These are phyloP conservation scores for Allophyes oxyacanthae DNA, from an alignment of 2,888 invertebrate species.

Conservation along the genomic window DNA sequence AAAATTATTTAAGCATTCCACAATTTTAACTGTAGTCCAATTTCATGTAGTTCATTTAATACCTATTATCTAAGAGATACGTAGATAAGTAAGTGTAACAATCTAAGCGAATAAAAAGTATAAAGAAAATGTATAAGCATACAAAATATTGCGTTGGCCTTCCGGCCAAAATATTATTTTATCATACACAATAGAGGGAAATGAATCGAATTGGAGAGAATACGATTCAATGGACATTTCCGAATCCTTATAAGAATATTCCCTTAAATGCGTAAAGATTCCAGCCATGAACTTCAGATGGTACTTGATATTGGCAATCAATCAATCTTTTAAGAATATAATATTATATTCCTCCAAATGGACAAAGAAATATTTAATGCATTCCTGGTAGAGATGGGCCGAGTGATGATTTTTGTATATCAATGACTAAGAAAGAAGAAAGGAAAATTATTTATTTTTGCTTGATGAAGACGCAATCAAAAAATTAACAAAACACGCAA, in stretches of 20 bases:
- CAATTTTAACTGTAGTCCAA: too few relatives aligned
- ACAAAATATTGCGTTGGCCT: conserved; percentile 9
- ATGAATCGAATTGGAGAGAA: conserved; percentile 35
- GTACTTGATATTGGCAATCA: conserved; percentile 22
- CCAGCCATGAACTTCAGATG: conserved; percentile 11
- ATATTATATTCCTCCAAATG: neutral
- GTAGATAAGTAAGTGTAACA: neutral
- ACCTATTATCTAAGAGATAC: neutral
- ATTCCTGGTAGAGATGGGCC: too few relatives aligned
- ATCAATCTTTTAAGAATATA: conserved; percentile 9
- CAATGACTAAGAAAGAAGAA: too few relatives aligned
- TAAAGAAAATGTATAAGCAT: conserved; percentile 5
- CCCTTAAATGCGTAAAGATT: neutral
- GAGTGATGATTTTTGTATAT: too few relatives aligned
- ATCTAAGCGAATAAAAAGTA: neutral
- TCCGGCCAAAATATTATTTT: conserved; percentile 27
- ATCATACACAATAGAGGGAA: conserved; percentile 29
- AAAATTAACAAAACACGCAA: too few relatives aligned
- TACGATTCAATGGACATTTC: conserved; percentile 13
- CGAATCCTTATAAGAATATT: conserved; percentile 34
- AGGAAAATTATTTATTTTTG: too few relatives aligned
- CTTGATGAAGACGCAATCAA: too few relatives aligned
- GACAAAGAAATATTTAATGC: too few relatives aligned
- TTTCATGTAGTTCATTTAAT: too few relatives aligned
- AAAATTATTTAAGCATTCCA: too few relatives aligned